Percentiles rank a stretch among this genome's conserved stretches.
phyloP scores from a whole-genome alignment of 2,797 vertebrate species.

The Podarcis siculus region DNA sequence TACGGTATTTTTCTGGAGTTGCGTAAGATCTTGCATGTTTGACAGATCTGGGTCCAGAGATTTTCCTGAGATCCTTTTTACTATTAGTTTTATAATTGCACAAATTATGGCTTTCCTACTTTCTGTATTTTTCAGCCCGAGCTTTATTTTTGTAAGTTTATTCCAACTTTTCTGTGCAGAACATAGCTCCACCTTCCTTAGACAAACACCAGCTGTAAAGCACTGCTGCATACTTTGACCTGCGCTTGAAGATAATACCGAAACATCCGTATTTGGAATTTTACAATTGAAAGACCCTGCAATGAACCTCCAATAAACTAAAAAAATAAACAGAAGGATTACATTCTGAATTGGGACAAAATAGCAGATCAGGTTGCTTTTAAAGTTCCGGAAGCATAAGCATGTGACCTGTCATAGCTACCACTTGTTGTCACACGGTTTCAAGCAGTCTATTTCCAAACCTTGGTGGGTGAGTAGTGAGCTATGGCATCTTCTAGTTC shows the following conservation, averaged over 20 bases:
- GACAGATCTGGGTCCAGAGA: background rate
- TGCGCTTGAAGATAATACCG: background rate
- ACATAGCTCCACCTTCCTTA: background rate
- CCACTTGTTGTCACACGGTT: background rate
- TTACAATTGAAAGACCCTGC: conserved; percentile 7
- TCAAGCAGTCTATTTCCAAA: background rate
- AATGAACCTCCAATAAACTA: background rate
- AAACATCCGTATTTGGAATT: background rate
- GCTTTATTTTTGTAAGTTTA: background rate
- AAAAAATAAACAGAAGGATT: background rate
- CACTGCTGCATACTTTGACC: background rate
- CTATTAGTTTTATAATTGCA: background rate
- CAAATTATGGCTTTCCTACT: background rate
- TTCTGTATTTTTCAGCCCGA: background rate
- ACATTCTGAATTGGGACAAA: background rate
- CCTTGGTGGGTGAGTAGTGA: background rate
- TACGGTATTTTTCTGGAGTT: background rate
- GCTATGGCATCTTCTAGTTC: background rate
- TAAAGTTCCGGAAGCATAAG: background rate
- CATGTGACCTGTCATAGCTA: background rate
- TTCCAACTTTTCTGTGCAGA: background rate
- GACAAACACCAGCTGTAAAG: conserved; percentile 24
- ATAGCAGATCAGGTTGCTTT: background rate
- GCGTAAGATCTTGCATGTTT: background rate
- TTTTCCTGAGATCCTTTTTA: background rate